phyloP scores from a whole-genome alignment of 2,888 invertebrate genomes.

The Drosophila prolongata region DNA sequence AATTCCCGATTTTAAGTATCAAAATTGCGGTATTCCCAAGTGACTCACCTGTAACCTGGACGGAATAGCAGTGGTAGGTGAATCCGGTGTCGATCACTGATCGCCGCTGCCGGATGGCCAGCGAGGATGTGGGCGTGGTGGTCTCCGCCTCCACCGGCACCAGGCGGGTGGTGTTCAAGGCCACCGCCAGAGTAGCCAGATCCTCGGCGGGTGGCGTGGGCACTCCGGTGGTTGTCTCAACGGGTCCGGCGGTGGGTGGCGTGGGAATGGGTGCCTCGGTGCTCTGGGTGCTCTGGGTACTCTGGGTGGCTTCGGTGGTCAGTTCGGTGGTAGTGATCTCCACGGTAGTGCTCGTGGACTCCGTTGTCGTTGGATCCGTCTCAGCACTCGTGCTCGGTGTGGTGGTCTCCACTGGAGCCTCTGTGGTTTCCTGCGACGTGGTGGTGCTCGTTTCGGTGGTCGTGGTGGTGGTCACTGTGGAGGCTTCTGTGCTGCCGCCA shows the following conservation, averaged over 20 bases:
- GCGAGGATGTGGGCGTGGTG: slow-evolving; percentile 23
- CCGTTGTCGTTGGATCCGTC: slow-evolving; percentile 39
- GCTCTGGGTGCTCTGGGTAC: slow-evolving; percentile 34
- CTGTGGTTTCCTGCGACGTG: slow-evolving; percentile 12
- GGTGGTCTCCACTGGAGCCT: slow-evolving; percentile 14
- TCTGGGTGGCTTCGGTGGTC: slow-evolving; percentile 30
- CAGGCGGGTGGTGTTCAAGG: slow-evolving; percentile 40
- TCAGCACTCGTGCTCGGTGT: slow-evolving; percentile 18
- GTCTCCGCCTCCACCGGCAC: slow-evolving; percentile 9
- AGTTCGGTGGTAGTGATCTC: slow-evolving; percentile 25
- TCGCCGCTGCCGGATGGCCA: slow-evolving; percentile 66
- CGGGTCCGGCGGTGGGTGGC: slow-evolving; percentile 62
- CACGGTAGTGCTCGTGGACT: slow-evolving; percentile 26
- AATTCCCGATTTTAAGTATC: too few species aligned
- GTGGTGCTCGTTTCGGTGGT: slow-evolving; percentile 27
- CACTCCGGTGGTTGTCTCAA: slow-evolving; percentile 54
- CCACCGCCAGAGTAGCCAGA: slow-evolving; percentile 14
- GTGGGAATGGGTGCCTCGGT: slow-evolving; percentile 54
- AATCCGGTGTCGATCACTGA: slow-evolving; percentile 36
- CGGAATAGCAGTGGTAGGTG: slow-evolving; percentile 78
- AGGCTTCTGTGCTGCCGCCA: slow-evolving; percentile 56
- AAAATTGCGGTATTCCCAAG: not conserved
- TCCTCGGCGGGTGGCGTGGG: slow-evolving; percentile 72
- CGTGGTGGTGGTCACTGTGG: slow-evolving; percentile 64
- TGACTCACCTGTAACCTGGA: slow-evolving; percentile 67